A percentile compares a stretch with the other conserved stretches of the same genome.
Conservation (phyloP, 2,888 invertebrate genomes). For the Troglohyphantes excavatus region DNA sequence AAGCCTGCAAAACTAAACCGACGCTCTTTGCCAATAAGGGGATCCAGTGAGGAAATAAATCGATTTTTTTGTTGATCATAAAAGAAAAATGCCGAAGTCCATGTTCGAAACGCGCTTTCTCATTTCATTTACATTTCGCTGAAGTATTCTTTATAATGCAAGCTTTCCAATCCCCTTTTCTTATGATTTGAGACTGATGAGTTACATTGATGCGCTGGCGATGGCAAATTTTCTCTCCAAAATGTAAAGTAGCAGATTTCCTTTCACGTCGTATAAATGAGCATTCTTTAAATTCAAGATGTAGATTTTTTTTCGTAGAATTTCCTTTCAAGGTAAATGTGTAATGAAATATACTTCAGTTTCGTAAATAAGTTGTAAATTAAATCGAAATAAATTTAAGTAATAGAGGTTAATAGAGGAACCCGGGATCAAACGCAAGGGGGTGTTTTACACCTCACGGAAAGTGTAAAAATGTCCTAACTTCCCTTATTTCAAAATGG, state of each 20-base stretch:
- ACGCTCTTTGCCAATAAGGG: neutral
- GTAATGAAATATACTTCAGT: too few relatives aligned
- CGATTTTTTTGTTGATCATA: neutral
- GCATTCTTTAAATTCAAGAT: neutral
- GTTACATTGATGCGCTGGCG: neutral
- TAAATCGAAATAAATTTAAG: too few relatives aligned
- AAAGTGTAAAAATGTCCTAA: too few relatives aligned
- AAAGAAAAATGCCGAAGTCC: neutral
- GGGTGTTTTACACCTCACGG: too few relatives aligned
- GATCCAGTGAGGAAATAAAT: neutral
- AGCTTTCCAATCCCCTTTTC: neutral
- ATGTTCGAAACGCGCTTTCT: neutral
- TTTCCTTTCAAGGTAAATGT: too few relatives aligned
- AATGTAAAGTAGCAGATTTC: neutral
- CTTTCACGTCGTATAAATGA: neutral
- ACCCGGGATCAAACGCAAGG: too few relatives aligned
- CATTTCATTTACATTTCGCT: constrained; percentile 5
- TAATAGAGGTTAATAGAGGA: too few relatives aligned
- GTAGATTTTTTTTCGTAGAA: too few relatives aligned
- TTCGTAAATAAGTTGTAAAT: too few relatives aligned
- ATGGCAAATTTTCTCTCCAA: neutral
- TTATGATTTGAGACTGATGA: neutral
- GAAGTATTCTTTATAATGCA: neutral
- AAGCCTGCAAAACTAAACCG: neutral
- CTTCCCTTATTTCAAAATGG: too few relatives aligned